Conservation (phyloP, 1,140 invertebrate species). For the Drosophila sulfurigaster region DNA sequence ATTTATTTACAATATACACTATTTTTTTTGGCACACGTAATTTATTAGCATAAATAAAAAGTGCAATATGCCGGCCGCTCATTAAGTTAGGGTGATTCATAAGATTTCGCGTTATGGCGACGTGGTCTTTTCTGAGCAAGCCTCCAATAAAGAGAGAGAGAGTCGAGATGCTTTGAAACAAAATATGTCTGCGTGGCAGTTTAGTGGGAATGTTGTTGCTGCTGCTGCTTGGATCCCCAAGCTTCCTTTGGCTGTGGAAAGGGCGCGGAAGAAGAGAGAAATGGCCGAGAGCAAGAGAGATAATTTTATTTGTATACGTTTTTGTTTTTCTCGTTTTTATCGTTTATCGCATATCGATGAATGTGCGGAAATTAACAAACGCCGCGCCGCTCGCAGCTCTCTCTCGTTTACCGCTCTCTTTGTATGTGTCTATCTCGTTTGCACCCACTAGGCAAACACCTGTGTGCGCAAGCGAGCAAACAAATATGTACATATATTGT, state of each 20-base stretch:
- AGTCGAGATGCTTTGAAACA: conserved; percentile 35
- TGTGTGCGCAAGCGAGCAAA: conserved; percentile 45
- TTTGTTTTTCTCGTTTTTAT: conserved; percentile 44
- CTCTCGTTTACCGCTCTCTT: conserved; percentile 20
- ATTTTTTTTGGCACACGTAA: conserved; percentile 21
- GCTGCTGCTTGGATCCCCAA: neutral
- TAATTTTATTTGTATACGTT: conserved; percentile 39
- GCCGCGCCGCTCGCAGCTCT: conserved; percentile 1
- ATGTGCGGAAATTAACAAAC: conserved; percentile 27
- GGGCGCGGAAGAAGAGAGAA: conserved; percentile 38
- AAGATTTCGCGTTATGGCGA: conserved; percentile 52
- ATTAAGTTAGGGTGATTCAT: conserved; percentile 62
- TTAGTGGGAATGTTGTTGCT: conserved; percentile 43
- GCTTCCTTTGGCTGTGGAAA: conserved; percentile 35
- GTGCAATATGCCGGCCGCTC: conserved; percentile 48
- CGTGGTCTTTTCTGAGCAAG: conserved; percentile 68
- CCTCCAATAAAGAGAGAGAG: conserved; percentile 1
- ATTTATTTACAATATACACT: conserved; percentile 41
- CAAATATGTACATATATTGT: conserved; percentile 12
- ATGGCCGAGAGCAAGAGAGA: conserved; percentile 21
- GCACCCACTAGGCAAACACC: conserved; percentile 15
- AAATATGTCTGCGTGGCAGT: conserved; percentile 78
- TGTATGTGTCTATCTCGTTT: conserved; percentile 34
- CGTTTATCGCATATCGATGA: conserved; percentile 54
- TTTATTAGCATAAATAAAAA: conserved; percentile 35